Evolutionary conservation across 2,113 vertebrate genomes (phyloP).

Genomic region (Agapornis roseicollis): DNA sequence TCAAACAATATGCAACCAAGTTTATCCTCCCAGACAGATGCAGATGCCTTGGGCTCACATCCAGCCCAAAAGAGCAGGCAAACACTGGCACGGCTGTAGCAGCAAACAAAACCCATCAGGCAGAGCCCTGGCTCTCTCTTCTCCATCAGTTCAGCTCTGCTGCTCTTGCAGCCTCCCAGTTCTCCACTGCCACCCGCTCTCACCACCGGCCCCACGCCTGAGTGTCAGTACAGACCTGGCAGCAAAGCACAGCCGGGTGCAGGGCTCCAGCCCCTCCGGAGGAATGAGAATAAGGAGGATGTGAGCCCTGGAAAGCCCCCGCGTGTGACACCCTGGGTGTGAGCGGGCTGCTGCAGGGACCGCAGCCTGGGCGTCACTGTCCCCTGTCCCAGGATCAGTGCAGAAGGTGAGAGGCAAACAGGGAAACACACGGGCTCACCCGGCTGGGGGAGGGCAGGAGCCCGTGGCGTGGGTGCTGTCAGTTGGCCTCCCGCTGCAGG

Average conservation of each 20-base stretch:
- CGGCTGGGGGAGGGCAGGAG: slow-evolving; percentile 50
- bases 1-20: fast-evolving
- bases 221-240: not conserved
- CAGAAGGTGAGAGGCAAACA: not conserved
- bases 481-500: not conserved
- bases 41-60: not conserved
- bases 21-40: not conserved
- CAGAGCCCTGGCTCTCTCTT: not conserved
- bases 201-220: not conserved
- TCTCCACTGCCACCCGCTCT: not conserved
- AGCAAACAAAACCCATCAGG: not conserved
- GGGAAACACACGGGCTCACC: slow-evolving; percentile 13
- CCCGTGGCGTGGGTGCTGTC: slow-evolving; percentile 5
- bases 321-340: not conserved
- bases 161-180: not conserved
- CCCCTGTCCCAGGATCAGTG: not conserved
- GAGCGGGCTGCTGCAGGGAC: not conserved
- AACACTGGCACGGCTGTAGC: not conserved
- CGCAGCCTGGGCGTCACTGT: not conserved
- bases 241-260: not conserved
- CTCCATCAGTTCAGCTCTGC: not conserved
- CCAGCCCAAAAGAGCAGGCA: not conserved
- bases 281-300: not conserved
- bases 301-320: not conserved
- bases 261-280: not conserved